These are phyloP conservation scores for Ageneiosus marmoratus DNA, from an alignment of 2,113 vertebrate species.

Conservation along the genomic window DNA sequence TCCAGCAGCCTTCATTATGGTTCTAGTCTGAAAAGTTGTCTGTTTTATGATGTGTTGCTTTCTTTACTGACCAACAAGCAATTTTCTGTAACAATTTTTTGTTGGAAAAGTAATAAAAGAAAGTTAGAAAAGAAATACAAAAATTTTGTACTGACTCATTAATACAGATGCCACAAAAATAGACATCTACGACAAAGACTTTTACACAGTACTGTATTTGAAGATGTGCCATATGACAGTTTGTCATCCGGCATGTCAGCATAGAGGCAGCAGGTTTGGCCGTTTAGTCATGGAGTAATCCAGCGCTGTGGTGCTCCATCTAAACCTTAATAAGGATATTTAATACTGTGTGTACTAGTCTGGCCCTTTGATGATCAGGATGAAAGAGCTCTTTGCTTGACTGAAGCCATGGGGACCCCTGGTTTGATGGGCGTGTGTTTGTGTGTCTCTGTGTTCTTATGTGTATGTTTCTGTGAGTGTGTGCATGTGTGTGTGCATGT, in stretches of 20 bases:
- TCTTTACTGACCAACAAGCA: no score
- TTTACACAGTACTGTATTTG: not conserved
- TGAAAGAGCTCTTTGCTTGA: constrained; percentile 52
- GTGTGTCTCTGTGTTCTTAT: no score
- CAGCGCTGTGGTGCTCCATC: constrained; percentile 49
- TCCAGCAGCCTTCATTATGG: no score
- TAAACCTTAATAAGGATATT: constrained; percentile 77
- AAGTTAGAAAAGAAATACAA: no score
- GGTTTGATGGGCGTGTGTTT: constrained; percentile 32
- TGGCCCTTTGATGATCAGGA: constrained; percentile 54
- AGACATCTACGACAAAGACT: no score
- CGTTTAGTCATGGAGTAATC: constrained; percentile 67
- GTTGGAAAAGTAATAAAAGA: no score
- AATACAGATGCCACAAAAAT: no score
- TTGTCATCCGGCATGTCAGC: constrained; percentile 23
- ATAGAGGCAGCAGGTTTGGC: constrained; percentile 42
- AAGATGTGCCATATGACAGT: constrained; percentile 23
- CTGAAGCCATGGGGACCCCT: constrained; percentile 42
- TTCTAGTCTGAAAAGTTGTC: no score
- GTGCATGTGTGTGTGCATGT: constrained; percentile 14
- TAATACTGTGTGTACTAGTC: constrained; percentile 54
- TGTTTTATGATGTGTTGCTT: no score
- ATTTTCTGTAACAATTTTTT: no score
- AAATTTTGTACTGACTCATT: no score
- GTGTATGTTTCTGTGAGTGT: no score